phyloP scores from a whole-genome alignment of 2,797 vertebrate genomes.

The Tympanoctomys barrerae region DNA sequence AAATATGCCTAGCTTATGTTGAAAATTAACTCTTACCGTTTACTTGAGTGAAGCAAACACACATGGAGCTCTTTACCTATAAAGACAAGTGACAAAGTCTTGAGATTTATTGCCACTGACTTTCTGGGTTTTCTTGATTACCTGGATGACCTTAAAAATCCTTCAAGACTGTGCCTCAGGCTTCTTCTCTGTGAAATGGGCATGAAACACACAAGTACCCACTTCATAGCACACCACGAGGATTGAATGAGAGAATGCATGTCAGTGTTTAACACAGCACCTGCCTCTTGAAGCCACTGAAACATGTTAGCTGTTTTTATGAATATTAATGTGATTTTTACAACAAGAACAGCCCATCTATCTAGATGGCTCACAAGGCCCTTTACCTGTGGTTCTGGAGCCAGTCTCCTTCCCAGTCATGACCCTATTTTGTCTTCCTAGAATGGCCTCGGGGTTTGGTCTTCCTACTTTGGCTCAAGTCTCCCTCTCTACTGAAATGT shows the following conservation, averaged over 20 bases:
- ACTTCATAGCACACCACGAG: not conserved
- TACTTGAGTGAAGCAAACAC: not conserved
- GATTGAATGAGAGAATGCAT: not conserved
- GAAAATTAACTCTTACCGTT: slow-evolving; percentile 18
- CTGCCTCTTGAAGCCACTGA: not conserved
- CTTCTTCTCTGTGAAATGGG: slow-evolving; percentile 8
- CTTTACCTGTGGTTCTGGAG: too few species aligned
- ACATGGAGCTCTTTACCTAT: not conserved
- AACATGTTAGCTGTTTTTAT: not conserved
- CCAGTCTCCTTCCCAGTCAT: not conserved
- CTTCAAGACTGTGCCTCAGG: not conserved
- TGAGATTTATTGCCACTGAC: not conserved
- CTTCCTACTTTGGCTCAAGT: not conserved
- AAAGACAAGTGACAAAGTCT: not conserved
- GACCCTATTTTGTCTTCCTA: not conserved
- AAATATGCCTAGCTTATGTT: not conserved
- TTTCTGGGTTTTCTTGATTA: not conserved
- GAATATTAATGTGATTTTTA: not conserved
- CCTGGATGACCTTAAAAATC: not conserved
- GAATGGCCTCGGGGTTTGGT: not conserved
- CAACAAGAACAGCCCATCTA: not conserved
- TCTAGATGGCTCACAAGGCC: not conserved
- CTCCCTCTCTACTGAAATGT: not conserved
- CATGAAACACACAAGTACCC: not conserved
- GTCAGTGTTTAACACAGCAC: not conserved